These are phyloP conservation scores for Opisthocomus hoazin DNA, from an alignment of 2,113 vertebrate genomes.

Conservation along the genomic window DNA sequence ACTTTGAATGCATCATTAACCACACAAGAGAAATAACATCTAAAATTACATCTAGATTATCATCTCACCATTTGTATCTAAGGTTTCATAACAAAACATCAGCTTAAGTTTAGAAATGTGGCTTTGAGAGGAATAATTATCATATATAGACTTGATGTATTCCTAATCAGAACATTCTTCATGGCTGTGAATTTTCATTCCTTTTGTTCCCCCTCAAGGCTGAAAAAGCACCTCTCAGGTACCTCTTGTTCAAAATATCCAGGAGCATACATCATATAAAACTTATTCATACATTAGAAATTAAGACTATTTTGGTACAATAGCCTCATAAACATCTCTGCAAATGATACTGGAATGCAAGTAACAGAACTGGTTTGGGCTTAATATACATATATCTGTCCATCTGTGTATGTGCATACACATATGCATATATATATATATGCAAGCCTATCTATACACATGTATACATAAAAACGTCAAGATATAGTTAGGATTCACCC, in stretches of 20 bases:
- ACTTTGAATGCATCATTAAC: background rate
- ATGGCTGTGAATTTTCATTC: background rate
- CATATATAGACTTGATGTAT: background rate
- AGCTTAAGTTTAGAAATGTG: background rate
- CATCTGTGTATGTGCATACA: fast-evolving
- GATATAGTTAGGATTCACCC: background rate
- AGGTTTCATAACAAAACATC: background rate
- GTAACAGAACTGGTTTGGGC: background rate
- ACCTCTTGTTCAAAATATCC: background rate
- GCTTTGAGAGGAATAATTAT: background rate
- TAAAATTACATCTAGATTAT: background rate
- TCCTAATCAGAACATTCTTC: background rate
- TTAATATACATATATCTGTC: background rate
- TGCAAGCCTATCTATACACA: background rate
- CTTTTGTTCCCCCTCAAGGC: background rate
- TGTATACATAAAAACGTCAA: background rate
- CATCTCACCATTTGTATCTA: background rate
- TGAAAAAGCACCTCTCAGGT: background rate
- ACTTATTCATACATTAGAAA: background rate
- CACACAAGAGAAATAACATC: background rate
- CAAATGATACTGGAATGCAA: background rate
- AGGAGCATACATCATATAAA: background rate
- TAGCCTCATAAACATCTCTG: background rate
- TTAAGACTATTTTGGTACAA: background rate
- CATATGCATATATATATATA: background rate